Conservation (phyloP, 2,888 invertebrate genomes). For the Ophion slaviceki region DNA sequence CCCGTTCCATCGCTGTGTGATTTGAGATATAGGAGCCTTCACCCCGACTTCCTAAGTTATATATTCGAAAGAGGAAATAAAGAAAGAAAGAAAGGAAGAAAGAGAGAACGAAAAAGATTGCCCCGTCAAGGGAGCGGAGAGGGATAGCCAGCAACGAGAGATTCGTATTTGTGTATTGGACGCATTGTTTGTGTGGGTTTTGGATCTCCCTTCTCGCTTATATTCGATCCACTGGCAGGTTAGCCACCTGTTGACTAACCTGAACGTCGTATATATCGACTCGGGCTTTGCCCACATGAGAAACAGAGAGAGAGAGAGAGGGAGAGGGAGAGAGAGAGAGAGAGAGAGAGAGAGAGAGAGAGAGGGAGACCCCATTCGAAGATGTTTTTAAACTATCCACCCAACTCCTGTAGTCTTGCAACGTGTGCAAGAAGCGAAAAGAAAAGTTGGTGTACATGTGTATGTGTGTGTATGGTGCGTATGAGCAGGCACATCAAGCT, state of each 20-base stretch:
- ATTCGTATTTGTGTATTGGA: constrained; percentile 82
- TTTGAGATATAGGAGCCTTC: constrained; percentile 79
- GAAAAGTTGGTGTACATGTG: constrained; percentile 16
- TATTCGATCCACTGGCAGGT: constrained; percentile 78
- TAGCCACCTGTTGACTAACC: constrained; percentile 83
- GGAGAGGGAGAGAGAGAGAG: neutral
- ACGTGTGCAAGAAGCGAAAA: constrained; percentile 47
- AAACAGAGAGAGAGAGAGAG: neutral
- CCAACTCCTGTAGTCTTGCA: constrained; percentile 64
- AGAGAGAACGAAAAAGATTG: constrained; percentile 57
- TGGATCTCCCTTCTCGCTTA: constrained; percentile 46
- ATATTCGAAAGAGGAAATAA: constrained; percentile 56
- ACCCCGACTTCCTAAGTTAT: constrained; percentile 71
- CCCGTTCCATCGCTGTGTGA: constrained; percentile 72
- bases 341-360: constrained; percentile 39
- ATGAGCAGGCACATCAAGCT: constrained; percentile 53
- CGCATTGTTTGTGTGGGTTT: constrained; percentile 83
- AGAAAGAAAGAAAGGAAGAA: constrained; percentile 2
- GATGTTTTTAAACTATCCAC: constrained; percentile 79
- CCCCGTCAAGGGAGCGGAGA: constrained; percentile 5
- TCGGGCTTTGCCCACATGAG: constrained; percentile 74
- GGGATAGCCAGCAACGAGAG: constrained; percentile 72
- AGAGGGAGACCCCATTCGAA: constrained; percentile 71
- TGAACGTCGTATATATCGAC: constrained; percentile 72
- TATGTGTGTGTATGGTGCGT: neutral